These are phyloP conservation scores for Aurelia sp. DNA, from an alignment of 30 jellyfish, hydroid and myxozoan species.

Conservation along the genomic window DNA sequence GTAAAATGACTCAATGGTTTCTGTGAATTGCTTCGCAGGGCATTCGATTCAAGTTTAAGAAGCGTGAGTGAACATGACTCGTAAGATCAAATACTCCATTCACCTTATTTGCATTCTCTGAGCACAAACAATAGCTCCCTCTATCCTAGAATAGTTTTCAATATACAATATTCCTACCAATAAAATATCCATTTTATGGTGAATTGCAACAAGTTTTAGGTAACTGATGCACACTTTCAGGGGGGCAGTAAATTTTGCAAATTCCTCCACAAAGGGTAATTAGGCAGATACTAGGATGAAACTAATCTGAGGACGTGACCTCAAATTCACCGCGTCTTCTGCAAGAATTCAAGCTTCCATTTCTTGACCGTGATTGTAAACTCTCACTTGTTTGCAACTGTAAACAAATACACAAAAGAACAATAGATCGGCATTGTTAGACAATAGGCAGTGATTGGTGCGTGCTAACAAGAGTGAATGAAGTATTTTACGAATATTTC, in stretches of 20 bases:
- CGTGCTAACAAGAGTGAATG: background rate
- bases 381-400: constrained; percentile 18
- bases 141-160: constrained; percentile 29
- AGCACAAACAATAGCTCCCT: constrained; percentile 36
- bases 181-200: background rate
- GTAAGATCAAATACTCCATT: constrained; percentile 51
- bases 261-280: background rate
- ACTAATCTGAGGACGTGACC: constrained; percentile 23
- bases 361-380: constrained; percentile 4
- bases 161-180: constrained; percentile 19
- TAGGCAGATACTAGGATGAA: background rate
- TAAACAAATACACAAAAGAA: constrained; percentile 13
- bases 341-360: background rate
- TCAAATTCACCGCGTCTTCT: constrained; percentile 60
- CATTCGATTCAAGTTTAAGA: constrained; percentile 26
- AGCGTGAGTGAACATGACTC: constrained; percentile 56
- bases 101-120: constrained; percentile 34
- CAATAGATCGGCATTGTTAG: background rate
- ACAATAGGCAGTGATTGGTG: constrained; percentile 3
- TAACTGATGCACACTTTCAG: constrained; percentile 33
- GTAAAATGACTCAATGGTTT: constrained; percentile 80
- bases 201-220: constrained; percentile 15
- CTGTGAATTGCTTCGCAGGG: constrained; percentile 33
- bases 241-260: constrained; percentile 16
- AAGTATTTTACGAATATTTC: too few species aligned